Base-by-base conservation (phyloP, 2,113 vertebrate species). In the Malurus elegans region DNA sequence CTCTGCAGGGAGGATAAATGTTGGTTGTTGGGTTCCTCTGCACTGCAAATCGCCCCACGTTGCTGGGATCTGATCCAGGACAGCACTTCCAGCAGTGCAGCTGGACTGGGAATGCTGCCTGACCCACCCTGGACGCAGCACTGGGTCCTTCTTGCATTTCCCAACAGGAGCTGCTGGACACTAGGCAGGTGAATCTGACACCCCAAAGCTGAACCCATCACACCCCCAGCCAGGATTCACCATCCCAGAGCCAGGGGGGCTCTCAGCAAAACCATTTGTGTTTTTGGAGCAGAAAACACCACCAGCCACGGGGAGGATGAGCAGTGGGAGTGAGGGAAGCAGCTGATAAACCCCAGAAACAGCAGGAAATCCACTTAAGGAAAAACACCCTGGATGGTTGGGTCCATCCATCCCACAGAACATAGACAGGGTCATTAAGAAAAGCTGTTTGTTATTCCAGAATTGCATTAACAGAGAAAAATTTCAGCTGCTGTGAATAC, bases 1-100 rank as follows among this genome's bases (percentile, higher is more conserved):
- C 90, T 99, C 99, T 99, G 98, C 91, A 56, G 88, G 94, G 61
- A 95, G 90, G 96, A 95, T 32, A 90, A 75, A 9, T 2, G 15
- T 0, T 14, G 54, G 21, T 70, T 17, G n/a, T 0, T 26, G 84
- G 34, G 13, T 45, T 69, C 48, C 34, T 5, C 66, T 18, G 31
- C 18, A 3, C 1, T 18, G 50, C 65, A 17, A 9, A 10, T 14
- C 56, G n/a, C 44, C 3, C 29, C 48, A 7, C 0, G 0, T 19
- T 53, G 90, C 83, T 45, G 1, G 32, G 29, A 29, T 8, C 60
- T 50, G 21, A 75, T 62, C 78, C n/a, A 12, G 23, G 57, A 24
- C 56, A 24, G 86, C 71, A 14, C 51, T 66, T 28, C 51, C 38
- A 50, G 40, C 6, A 42, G 19, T 34, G 51, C 64, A 70, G 50